phyloP scores from a whole-genome alignment of 2,113 vertebrate species.

The Strigops habroptila region DNA sequence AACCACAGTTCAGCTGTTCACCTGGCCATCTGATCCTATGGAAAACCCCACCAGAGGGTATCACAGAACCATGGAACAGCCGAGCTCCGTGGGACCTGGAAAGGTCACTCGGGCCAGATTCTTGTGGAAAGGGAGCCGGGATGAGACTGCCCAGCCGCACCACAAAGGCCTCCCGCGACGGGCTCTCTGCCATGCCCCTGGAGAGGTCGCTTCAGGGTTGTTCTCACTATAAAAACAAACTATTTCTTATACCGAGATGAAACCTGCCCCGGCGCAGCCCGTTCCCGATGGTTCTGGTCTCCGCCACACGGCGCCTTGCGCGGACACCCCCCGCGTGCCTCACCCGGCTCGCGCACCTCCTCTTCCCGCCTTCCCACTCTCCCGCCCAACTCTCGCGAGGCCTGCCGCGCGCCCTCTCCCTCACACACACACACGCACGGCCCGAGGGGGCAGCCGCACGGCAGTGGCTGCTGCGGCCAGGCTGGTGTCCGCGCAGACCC shows the following conservation, averaged over 20 bases:
- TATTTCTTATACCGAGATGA: not conserved
- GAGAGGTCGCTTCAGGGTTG: fast-evolving
- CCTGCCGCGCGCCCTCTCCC: fast-evolving
- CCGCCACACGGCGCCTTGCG: fast-evolving
- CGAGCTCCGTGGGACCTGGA: fast-evolving
- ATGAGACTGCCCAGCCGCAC: fast-evolving
- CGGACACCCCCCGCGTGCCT: not conserved
- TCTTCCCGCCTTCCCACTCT: not conserved
- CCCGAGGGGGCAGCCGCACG: too few relatives aligned
- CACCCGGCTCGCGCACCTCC: fast-evolving
- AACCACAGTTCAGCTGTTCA: not conserved
- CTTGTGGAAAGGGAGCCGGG: fast-evolving
- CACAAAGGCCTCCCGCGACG: fast-evolving
- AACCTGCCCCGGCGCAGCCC: not conserved
- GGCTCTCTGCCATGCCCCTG: fast-evolving
- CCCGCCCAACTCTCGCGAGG: too few relatives aligned
- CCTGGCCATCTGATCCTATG: too few relatives aligned
- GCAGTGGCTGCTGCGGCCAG: too few relatives aligned
- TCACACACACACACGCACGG: too few relatives aligned
- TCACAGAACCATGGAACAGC: too few relatives aligned
- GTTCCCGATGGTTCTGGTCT: fast-evolving
- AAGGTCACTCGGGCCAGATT: fast-evolving
- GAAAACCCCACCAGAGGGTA: not conserved
- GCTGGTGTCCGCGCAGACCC: too few relatives aligned
- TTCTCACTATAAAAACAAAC: not conserved